phyloP scores from a whole-genome alignment of 2,888 invertebrate species.

The Ferrisia virgata region DNA sequence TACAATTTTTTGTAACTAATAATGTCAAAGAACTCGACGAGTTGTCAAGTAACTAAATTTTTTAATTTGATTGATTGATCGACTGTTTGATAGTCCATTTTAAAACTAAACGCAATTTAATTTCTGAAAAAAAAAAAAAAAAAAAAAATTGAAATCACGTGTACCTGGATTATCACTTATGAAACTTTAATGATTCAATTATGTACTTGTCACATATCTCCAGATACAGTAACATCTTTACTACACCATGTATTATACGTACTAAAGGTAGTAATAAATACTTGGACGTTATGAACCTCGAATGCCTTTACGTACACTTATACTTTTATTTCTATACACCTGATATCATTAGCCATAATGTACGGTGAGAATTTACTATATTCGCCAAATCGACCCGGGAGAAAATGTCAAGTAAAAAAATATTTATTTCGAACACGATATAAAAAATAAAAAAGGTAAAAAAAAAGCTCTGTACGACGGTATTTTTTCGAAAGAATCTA shows the following conservation, averaged over 20 bases:
- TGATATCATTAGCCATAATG: background rate
- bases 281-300: too few species aligned
- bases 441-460: background rate
- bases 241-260: too few species aligned
- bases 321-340: background rate
- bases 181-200: too few species aligned
- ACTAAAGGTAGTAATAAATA: too few species aligned
- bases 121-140: too few species aligned
- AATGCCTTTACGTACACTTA: background rate
- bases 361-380: background rate
- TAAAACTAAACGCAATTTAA: background rate
- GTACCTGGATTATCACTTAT: background rate
- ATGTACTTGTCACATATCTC: too few species aligned
- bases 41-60: background rate
- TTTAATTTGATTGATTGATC: background rate
- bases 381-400: background rate
- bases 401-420: background rate
- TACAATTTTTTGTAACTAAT: too few species aligned
- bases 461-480: background rate
- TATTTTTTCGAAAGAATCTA: background rate
- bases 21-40: background rate
- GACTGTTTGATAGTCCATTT: background rate
- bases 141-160: too few species aligned
- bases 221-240: too few species aligned
- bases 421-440: background rate